Evolutionary conservation across 1,140 invertebrate genomes (phyloP), one percentile per base, ranked within the genome.

Genomic region (Holotrichia oblita): DNA sequence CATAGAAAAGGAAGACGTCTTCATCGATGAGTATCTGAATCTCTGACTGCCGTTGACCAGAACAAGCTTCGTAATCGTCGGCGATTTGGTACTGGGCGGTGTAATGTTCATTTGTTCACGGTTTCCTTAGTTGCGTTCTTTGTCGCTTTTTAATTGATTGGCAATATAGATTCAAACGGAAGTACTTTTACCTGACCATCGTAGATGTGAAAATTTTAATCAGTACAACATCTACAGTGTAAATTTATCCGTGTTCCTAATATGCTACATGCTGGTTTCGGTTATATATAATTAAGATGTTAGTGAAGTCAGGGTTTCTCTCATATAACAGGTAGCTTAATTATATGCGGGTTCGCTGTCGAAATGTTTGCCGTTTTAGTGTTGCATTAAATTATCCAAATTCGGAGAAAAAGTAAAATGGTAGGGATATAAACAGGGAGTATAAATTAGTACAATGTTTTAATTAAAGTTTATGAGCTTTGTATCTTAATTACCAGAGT

Each of bases 1-100:
- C 80, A 81, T 77, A 69, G 17, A 69, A 40, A 76, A 59, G 79
- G 77, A 81, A 81, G 77, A 81, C 76, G 80, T 81, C 80, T 81
- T 81, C 80, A 81, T 81, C 78, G 40, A 73, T 27, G 40, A 17
- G 61, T 20, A 27, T 27, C 61, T 20, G 24, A 64, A 64, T 64
- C 24, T 48, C n/a, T 48, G 44, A 10, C 20, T 20, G 61, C 24
- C 9, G 17, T 64, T 40, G 72, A 40, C 72, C 8, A 73, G 14
- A 73, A 41, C 22, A 73, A 73, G 40, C 27, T 40, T 27, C 72
- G 20, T 73, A 41, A 73, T 12, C 24, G 40, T 40, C 72, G 72
- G 27, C 61, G 61, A 27, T 64, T 64, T 64, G 22, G 61, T 64
- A 22, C 69, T 27, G 2, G 27, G 27, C 27, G 72, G 72, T 42